Base-by-base conservation (phyloP, 2,797 vertebrate genomes). In the Paedocypris micromegethes region DNA sequence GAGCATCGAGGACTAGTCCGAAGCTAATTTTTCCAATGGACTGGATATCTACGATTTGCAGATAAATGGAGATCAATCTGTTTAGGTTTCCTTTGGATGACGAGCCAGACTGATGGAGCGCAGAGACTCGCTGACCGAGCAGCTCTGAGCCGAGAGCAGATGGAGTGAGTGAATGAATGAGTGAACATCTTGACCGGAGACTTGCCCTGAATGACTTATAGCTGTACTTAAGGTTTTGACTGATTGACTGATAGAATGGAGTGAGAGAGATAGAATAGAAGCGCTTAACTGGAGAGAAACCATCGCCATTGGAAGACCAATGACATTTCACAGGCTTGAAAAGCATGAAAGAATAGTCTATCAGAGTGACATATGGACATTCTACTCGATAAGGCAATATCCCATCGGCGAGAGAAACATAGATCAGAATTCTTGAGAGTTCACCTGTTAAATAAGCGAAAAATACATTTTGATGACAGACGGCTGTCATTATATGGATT, bases 301-400 rank as follows among this genome's bases (percentile, higher is more conserved):
- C 79, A 80, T 70, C 85, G 82, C 80, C 70, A 75, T 78, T 83
- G 82, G 83, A 75, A 72, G 78, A 82, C 70, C 50, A 58, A 77
- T 84, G 84, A 85, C 82, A 72, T 79, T 78, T 82, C 78, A 77
- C 75, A 80, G 82, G 79, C 77, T 74, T 77, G 79, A 81, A 84
- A 78, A 79, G 52, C 63, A 66, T 42, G 40, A 66, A 61, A 59
- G 39, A 54, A 60, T 65, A 57, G 54, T 64, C 54, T 79, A 77
- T 85, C 86, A 81, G 58, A 73, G 73, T 82, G 82, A 86, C 86
- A 84, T 78, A 87, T 85, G 82, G 72, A 70, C 68, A 72, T 74
- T 77, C 39, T 61, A 57, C 69, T 76, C 75, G 75, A 75, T 60
- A 64, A 76, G 38, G 0, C 68, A 73, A 56, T 68, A 62, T 61